These are phyloP conservation scores for Brachyopa scutellaris DNA, from an alignment of 2,888 invertebrate species.

Conservation along the genomic window DNA sequence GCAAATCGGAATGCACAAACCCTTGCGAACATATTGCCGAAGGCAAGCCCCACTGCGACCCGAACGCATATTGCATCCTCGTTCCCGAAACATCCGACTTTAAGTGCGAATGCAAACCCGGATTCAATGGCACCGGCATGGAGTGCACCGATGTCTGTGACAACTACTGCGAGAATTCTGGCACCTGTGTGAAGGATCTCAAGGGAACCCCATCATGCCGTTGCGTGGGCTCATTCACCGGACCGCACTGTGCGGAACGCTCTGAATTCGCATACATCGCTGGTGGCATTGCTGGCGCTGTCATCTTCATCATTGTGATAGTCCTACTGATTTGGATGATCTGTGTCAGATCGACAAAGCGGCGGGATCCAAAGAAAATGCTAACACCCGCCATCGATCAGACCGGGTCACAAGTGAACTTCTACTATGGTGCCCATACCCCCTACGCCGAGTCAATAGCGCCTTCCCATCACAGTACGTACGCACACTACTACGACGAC, in stretches of 20 bases:
- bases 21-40: slow-evolving; percentile 91
- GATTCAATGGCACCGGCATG: slow-evolving; percentile 94
- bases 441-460: slow-evolving; percentile 98
- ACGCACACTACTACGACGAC: slow-evolving; percentile 97
- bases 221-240: slow-evolving; percentile 95
- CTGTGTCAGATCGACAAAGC: slow-evolving; percentile 93
- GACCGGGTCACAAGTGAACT: slow-evolving; percentile 96
- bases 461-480: slow-evolving; percentile 96
- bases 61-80: slow-evolving; percentile 93
- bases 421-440: slow-evolving; percentile 97
- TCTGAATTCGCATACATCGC: slow-evolving; percentile 98
- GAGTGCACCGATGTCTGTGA: slow-evolving; percentile 91
- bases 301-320: slow-evolving; percentile 95
- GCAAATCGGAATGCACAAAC: slow-evolving; percentile 92
- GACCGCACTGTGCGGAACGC: slow-evolving; percentile 93
- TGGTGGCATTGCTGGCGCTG: slow-evolving; percentile 96
- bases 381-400: slow-evolving; percentile 94
- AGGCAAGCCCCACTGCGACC: slow-evolving; percentile 92
- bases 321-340: slow-evolving; percentile 98
- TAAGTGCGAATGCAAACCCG: slow-evolving; percentile 96
- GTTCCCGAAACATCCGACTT: slow-evolving; percentile 92
- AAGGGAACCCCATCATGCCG: slow-evolving; percentile 93
- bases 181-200: slow-evolving; percentile 91
- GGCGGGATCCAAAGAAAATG: slow-evolving; percentile 95
- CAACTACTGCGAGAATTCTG: slow-evolving; percentile 94